Base-by-base conservation (phyloP, 53 echinoderm and acorn worm species). In the Echinarachnius parma region DNA sequence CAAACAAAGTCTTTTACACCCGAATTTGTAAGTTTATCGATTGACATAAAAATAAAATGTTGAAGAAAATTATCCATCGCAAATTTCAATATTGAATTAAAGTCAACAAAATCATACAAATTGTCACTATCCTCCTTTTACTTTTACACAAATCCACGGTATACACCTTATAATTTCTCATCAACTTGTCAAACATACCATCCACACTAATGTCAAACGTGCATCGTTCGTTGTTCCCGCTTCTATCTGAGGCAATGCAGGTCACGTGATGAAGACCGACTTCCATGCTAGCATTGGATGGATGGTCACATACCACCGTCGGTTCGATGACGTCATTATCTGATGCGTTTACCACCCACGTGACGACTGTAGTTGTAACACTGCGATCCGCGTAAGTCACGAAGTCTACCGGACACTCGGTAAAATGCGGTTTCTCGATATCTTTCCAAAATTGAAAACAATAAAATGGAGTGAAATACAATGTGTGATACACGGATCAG, bases 241-340 rank as follows among this genome's bases (percentile, higher is more conserved):
- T 78, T 8, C 34, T n/a, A 46, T 84, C 84, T 15, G 48, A 26
- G 8, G 84, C 84, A 2, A 62, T 2, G 46, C 84, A 84, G 7
- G 53, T 30, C n/a, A 84, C 53, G 10, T 13, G 31, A 33, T 84
- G 46, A 22, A 61, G 4, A 21, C 84, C 84, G 1, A 64, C 19
- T 9, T 24, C 29, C 16, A 74, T 32, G 9, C 32, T 68, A 32
- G 31, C 64, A 15, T 66, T 48, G 21, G 20, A 69, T 1, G 74
- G 64, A 33, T 48, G 68, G 46, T 79, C 58, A 64, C 84, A 84
- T 37, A 64, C 33, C 62, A 79, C 79, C 28, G 64, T 25, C 2
- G 79, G 79, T 33, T 21, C 61, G 15, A 42, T 21, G 48, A 19
- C 79, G 31, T 57, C 57, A 35, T 84, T 84, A 54, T 84, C 84